Base-by-base conservation (phyloP, 2,888 invertebrate species). In the Drosophila kanekoi region DNA sequence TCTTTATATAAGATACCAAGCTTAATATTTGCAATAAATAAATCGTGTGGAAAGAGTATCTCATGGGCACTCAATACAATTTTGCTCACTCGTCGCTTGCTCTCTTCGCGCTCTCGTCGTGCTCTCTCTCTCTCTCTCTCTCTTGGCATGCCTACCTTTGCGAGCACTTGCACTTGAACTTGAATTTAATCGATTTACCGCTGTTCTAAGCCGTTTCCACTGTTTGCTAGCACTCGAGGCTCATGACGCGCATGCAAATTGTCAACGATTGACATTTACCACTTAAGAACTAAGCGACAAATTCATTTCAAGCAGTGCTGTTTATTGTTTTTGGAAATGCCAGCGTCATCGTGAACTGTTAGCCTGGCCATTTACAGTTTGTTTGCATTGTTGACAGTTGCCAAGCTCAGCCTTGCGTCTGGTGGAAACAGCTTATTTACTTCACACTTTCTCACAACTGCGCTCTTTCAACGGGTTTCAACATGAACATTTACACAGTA, bases 111-210 rank as follows among this genome's bases (percentile, higher is more conserved):
- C 2, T 48, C 56, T n/a, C 35, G 20, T 18, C 18, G 18, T 2
- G n/a, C 16, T 14, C 51, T 33, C 33, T 40, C 38, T 23, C 23
- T 23, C 23, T 23, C 23, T 23, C 5, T 23, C 3, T 48, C 57
- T 23, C 23, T 35, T 2, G 33, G 5, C 2, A 2, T n/a, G 14
- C 18, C 11, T 14, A 20, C 6, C 20, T 16, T 23, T 28, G 28
- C 11, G 3, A 3, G 18, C 32, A 20, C 11, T 61, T 35, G 44
- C 45, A 51, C 14, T 71, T 61, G 60, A 51, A 41, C 53, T 68
- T 69, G 41, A 62, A 40, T 63, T 51, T 45, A 47, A 37, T 58
- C 58, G 62, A 70, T 75, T 47, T n/a, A 52, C 40, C 37, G 76
- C 20, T 41, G 16, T 14, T 16, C 18, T 13, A 47, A 40, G 43